phyloP scores from a whole-genome alignment of 1,140 invertebrate genomes.

The Philotrypesis tridentata region DNA sequence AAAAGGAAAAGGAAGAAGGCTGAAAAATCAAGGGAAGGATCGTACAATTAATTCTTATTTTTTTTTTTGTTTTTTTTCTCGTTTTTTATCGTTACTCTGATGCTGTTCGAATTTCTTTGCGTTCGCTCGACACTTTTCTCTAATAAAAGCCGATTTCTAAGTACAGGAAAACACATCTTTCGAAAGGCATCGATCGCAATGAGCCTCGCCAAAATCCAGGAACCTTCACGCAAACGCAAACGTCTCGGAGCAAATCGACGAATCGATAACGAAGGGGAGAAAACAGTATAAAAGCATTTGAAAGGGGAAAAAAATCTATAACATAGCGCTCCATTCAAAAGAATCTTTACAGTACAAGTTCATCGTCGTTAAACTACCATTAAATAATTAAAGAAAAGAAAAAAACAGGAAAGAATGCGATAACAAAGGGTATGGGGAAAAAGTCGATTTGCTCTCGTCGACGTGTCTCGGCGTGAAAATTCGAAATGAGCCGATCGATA shows the following conservation, averaged over 20 bases:
- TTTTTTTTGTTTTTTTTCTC: no score
- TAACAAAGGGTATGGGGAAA: no score
- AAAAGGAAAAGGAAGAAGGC: slow-evolving; percentile 47
- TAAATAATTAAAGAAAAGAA: no score
- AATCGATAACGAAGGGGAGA: not conserved
- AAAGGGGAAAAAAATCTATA: not conserved
- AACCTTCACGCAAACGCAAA: slow-evolving; percentile 18
- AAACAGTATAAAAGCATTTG: not conserved
- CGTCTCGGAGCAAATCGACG: not conserved
- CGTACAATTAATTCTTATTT: not conserved
- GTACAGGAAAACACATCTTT: slow-evolving; percentile 37
- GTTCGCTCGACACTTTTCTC: slow-evolving; percentile 45
- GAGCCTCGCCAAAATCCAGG: slow-evolving; percentile 19
- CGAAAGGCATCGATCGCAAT: slow-evolving; percentile 28
- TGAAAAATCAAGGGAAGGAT: slow-evolving; percentile 25
- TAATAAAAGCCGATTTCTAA: slow-evolving; percentile 5
- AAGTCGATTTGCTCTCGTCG: not conserved
- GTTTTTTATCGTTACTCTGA: not conserved
- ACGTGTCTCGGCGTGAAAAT: slow-evolving; percentile 24
- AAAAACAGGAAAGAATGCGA: no score
- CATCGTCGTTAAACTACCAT: not conserved
- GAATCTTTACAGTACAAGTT: not conserved
- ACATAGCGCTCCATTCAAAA: not conserved
- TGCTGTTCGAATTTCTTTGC: slow-evolving; percentile 26
- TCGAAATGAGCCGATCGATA: slow-evolving; percentile 28